Evolutionary conservation across 2,797 vertebrate species (phyloP).

Genomic region (Leptodactylus fallax): DNA sequence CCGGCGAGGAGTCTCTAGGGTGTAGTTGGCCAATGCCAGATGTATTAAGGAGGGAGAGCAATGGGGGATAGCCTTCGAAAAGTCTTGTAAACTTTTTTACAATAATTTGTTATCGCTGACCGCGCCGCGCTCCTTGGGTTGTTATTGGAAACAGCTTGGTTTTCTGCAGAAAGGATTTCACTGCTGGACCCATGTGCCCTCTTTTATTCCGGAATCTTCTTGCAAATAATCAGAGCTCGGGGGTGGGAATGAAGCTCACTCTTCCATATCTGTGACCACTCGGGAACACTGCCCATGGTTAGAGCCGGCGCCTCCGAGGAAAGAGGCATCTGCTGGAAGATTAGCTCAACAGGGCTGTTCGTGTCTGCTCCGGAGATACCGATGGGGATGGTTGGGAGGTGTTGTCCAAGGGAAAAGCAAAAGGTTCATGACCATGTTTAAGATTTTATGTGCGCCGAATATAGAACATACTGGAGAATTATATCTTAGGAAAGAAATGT

Average conservation of each 20-base stretch:
- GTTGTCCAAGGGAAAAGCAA: background rate
- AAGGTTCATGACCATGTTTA: background rate
- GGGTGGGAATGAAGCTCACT: slow-evolving; percentile 33
- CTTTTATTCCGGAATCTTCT: background rate
- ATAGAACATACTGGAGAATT: background rate
- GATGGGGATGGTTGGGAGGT: background rate
- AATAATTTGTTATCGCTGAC: background rate
- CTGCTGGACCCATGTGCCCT: slow-evolving; percentile 35
- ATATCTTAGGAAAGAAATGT: no score
- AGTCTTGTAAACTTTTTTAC: background rate
- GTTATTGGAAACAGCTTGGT: background rate
- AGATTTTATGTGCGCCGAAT: background rate
- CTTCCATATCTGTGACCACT: slow-evolving; percentile 37
- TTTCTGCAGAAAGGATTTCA: background rate
- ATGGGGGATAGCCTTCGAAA: background rate
- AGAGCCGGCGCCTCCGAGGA: background rate
- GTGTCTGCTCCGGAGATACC: background rate
- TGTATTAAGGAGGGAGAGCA: background rate
- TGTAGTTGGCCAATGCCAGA: background rate
- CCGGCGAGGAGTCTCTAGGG: background rate
- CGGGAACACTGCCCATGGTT: slow-evolving; percentile 9
- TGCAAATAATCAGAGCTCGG: slow-evolving; percentile 36
- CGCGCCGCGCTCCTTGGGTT: background rate
- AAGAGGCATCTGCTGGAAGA: slow-evolving; percentile 43
- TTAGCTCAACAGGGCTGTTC: background rate